Percentiles rank a stretch among this genome's conserved stretches.
These are phyloP conservation scores for Sebastes nivosus DNA, from an alignment of 2,797 vertebrate genomes.

Conservation along the genomic window DNA sequence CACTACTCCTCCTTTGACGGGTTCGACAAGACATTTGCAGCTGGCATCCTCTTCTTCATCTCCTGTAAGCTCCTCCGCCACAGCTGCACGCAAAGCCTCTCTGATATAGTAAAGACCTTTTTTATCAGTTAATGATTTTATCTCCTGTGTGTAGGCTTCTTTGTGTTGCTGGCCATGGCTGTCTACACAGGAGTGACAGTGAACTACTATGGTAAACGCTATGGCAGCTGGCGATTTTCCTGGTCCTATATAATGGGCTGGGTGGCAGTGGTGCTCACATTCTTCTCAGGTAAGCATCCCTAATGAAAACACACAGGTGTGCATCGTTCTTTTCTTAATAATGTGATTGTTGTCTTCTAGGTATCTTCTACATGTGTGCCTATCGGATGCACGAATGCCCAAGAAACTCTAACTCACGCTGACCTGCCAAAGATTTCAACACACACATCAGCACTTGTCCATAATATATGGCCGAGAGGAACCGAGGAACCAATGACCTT, in stretches of 20 bases:
- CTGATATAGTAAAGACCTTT: not conserved
- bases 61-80: constrained; percentile 76
- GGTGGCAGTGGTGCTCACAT: constrained; percentile 86
- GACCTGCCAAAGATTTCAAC: constrained; percentile 41
- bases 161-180: constrained; percentile 88
- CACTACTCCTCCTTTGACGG: constrained; percentile 84
- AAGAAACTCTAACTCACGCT: constrained; percentile 82
- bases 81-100: not conserved
- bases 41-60: constrained; percentile 87
- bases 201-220: constrained; percentile 87
- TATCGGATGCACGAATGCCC: constrained; percentile 86
- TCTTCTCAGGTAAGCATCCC: constrained; percentile 83
- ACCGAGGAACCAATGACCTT: constrained; percentile 47
- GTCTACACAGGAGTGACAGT: constrained; percentile 87
- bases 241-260: constrained; percentile 89
- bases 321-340: not conserved
- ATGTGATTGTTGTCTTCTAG: constrained; percentile 44
- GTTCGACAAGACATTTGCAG: constrained; percentile 87
- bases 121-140: not conserved
- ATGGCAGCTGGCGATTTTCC: constrained; percentile 86
- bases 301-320: not conserved
- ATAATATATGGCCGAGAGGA: constrained; percentile 34
- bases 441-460: constrained; percentile 13
- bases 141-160: constrained; percentile 75
- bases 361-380: constrained; percentile 89